These are phyloP conservation scores for Synergus japonicus DNA, from an alignment of 2,888 invertebrate genomes.

Conservation along the genomic window DNA sequence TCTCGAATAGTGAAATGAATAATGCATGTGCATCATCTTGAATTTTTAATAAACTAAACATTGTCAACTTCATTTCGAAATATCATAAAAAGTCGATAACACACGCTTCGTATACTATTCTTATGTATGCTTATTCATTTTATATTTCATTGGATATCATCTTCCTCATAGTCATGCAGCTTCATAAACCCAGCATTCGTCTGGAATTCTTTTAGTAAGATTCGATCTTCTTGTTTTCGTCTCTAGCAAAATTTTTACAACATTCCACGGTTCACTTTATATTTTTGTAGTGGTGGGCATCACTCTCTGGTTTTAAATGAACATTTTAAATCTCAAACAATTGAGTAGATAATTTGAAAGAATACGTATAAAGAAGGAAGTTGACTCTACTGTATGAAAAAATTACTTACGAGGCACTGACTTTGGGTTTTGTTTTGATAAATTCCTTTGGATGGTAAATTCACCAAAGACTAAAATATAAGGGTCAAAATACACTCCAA, in stretches of 20 bases:
- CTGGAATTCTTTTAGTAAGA: slow-evolving; percentile 45
- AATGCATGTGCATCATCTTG: no score
- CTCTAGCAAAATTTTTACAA: slow-evolving; percentile 44
- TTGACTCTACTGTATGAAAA: not conserved
- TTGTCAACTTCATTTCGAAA: slow-evolving; percentile 7
- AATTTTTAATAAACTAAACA: not conserved
- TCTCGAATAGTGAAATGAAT: not conserved
- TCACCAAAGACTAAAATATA: not conserved
- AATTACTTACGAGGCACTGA: not conserved
- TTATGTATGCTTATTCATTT: no score
- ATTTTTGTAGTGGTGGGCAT: not conserved
- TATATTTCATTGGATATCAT: no score
- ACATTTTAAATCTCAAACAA: no score
- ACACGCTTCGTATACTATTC: not conserved
- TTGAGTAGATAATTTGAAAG: no score
- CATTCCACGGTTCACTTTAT: slow-evolving; percentile 45
- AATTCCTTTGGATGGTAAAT: slow-evolving; percentile 8
- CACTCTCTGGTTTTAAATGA: not conserved
- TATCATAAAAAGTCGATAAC: not conserved
- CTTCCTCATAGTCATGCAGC: slow-evolving; percentile 45
- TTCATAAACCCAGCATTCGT: slow-evolving; percentile 46
- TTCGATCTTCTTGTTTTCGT: not conserved
- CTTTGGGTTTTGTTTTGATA: not conserved
- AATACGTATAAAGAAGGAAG: not conserved
- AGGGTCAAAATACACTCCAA: slow-evolving; percentile 8